A percentile compares a stretch with the other conserved stretches of the same genome.
Evolutionary conservation across 2,113 vertebrate genomes (phyloP).

Genomic region (Otus sunia): DNA sequence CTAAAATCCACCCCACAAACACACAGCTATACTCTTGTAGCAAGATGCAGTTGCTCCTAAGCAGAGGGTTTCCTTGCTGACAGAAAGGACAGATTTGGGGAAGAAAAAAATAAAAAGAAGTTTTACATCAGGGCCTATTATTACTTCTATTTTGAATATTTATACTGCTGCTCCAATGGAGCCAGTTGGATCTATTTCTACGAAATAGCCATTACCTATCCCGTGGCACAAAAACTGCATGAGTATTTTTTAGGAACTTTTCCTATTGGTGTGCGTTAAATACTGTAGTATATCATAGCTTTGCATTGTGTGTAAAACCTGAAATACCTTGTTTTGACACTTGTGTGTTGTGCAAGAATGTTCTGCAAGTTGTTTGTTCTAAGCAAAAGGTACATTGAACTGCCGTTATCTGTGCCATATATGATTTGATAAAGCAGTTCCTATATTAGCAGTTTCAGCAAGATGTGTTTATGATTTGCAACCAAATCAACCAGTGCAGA

Average conservation of each 20-base stretch:
- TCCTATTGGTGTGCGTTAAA: slow-evolving; percentile 36
- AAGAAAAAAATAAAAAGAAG: neutral
- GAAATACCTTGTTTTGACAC: neutral
- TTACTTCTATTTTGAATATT: slow-evolving; percentile 62
- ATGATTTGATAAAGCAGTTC: neutral
- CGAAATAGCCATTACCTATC: slow-evolving; percentile 62
- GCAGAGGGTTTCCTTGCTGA: slow-evolving; percentile 28
- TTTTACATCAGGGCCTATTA: slow-evolving; percentile 53
- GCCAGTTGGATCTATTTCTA: slow-evolving; percentile 69
- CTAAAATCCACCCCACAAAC: neutral
- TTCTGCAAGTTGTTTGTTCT: neutral
- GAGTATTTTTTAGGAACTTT: slow-evolving; percentile 50
- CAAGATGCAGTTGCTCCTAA: neutral
- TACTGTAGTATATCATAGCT: slow-evolving; percentile 41
- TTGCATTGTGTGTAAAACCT: slow-evolving; percentile 19
- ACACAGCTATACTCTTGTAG: neutral
- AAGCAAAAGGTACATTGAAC: neutral
- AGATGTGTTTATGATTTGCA: neutral
- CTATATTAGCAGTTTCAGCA: neutral
- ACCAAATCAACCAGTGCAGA: neutral
- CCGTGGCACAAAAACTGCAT: slow-evolving; percentile 23
- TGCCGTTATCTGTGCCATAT: neutral
- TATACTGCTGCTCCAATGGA: slow-evolving; percentile 70
- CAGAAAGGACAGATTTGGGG: neutral
- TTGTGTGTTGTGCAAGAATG: neutral